Evolutionary conservation across 2,113 vertebrate species (phyloP).

Genomic region (Xenopus laevis): DNA sequence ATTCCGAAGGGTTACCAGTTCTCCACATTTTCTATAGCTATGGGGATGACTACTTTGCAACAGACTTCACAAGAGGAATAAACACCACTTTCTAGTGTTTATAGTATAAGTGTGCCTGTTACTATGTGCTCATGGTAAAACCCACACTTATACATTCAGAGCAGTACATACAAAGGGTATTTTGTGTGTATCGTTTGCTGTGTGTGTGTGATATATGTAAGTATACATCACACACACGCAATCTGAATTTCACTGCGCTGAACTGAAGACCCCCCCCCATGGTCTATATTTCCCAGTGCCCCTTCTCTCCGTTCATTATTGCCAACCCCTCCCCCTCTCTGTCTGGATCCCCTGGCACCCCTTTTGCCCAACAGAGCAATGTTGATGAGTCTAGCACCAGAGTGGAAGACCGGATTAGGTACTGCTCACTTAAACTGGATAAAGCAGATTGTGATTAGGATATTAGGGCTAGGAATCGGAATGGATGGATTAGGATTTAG

Average conservation of each 20-base stretch:
- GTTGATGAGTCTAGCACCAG: background rate
- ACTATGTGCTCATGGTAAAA: background rate
- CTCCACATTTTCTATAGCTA: slow-evolving; percentile 17
- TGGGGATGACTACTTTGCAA: slow-evolving; percentile 22
- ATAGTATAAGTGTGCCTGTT: slow-evolving; percentile 3
- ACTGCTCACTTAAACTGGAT: slow-evolving; percentile 14
- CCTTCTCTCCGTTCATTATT: slow-evolving; percentile 2
- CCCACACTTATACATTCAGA: background rate
- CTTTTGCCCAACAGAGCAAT: slow-evolving; percentile 5
- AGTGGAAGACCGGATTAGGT: background rate
- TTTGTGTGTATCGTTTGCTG: slow-evolving; percentile 3
- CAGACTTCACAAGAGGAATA: slow-evolving; percentile 10
- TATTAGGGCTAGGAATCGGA: slow-evolving; percentile 17
- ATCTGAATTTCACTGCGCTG: background rate
- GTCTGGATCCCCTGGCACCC: background rate
- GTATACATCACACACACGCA: slow-evolving; percentile 19
- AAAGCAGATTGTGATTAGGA: background rate
- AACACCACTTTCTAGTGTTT: background rate
- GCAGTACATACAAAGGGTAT: background rate
- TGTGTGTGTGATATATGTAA: slow-evolving; percentile 29
- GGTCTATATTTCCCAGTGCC: no score
- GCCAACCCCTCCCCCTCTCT: background rate
- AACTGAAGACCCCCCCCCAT: background rate
- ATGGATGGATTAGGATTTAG: background rate
- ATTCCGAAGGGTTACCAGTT: slow-evolving; percentile 19